Base-by-base conservation (phyloP, 2,113 vertebrate genomes). In the Gasterosteus nipponicus region DNA sequence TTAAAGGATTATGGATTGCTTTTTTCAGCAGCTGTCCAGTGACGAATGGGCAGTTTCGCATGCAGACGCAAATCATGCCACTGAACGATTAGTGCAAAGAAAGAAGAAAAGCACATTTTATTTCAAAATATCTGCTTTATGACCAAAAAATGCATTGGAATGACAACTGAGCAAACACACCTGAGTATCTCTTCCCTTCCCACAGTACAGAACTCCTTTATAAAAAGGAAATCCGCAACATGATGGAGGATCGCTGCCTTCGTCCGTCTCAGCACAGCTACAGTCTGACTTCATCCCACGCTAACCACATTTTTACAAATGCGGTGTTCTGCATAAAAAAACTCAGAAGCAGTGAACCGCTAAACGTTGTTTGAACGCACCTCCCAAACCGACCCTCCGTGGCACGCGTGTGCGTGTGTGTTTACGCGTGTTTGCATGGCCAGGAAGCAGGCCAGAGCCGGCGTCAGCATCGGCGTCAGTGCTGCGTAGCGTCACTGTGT, bases 401-500 rank as follows among this genome's bases (percentile, higher is more conserved):
- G 60, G 61, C 22, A 26, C 22, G 22, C 6, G 35, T 57, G 47
- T 26, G 73, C 49, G 69, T 84, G 53, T 83, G 26, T 70, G 57
- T 66, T 57, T 47, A 63, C 19, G 3, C 64, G 72, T 86, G 78
- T 84, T 69, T 86, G 82, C 75, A 71, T 73, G 86, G 78, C 85
- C 77, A 82, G 82, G 87, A 85, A 84, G 79, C 82, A 56, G 78
- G 82, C 85, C 86, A 88, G 85, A 87, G 76, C 77, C 42, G 75
- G 73, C 76, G 77, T 91, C 84, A 89, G 88, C 82, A 68, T 73
- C 77, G 65, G 89, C 90, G 84, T 92, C 93, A 93, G 87, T 79
- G 87, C 85, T 72, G 84, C 59, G 89, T 86, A 92, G 89, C 84
- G 46, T 94, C 93, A 93, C 81, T 88, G 92, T 92, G 91, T 91